Percentiles rank a stretch among this genome's conserved stretches.
Conservation (phyloP, 2,888 invertebrate species). For the Octonoba sinensis region DNA sequence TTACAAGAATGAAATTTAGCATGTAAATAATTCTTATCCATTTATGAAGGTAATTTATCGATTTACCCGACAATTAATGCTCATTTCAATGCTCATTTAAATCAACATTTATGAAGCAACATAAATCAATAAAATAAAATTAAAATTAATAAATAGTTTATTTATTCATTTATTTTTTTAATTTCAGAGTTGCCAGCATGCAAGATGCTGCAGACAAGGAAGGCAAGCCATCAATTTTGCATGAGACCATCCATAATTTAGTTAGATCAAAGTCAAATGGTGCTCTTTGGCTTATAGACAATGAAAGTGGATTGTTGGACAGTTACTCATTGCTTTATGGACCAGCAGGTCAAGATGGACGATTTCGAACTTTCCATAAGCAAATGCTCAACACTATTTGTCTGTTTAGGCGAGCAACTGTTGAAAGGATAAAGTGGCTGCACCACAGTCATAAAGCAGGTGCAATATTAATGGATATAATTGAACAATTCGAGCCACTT, state of each 20-base stretch:
- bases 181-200: slow-evolving; percentile 71
- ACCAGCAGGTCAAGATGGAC: slow-evolving; percentile 47
- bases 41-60: too few species aligned
- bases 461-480: slow-evolving; percentile 65
- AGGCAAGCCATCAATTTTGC: slow-evolving; percentile 69
- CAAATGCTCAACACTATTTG: slow-evolving; percentile 70
- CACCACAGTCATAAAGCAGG: slow-evolving; percentile 60
- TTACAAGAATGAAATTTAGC: too few species aligned
- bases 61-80: too few species aligned
- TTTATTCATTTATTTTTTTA: slow-evolving; percentile 54
- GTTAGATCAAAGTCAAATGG: slow-evolving; percentile 68
- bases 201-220: slow-evolving; percentile 71
- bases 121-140: too few species aligned
- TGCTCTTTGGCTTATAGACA: slow-evolving; percentile 72
- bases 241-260: slow-evolving; percentile 71
- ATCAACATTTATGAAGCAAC: too few species aligned
- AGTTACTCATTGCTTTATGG: slow-evolving; percentile 70
- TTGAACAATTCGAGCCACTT: slow-evolving; percentile 67
- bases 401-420: slow-evolving; percentile 69
- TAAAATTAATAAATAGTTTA: not conserved
- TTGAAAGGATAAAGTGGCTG: slow-evolving; percentile 66
- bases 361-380: slow-evolving; percentile 69
- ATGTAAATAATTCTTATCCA: too few species aligned
- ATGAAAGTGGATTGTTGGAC: slow-evolving; percentile 72
- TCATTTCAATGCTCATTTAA: too few species aligned